phyloP scores from a whole-genome alignment of 2,113 vertebrate species.

The Sakesphorus luctuosus region DNA sequence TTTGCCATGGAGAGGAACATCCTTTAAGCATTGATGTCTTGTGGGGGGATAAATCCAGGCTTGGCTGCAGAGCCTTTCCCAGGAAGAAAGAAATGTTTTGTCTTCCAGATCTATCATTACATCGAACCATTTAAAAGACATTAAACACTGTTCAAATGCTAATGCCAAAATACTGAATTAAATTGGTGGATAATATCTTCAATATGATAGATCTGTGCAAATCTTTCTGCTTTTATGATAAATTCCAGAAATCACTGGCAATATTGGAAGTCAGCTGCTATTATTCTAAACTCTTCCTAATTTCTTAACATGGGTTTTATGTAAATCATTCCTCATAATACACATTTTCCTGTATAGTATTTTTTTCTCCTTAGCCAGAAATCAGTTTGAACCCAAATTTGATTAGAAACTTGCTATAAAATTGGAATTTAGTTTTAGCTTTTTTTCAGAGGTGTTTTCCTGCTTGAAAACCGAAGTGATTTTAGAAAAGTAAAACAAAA shows the following conservation, averaged over 20 bases:
- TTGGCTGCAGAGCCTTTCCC: slow-evolving; percentile 38
- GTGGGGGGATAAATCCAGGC: slow-evolving; percentile 59
- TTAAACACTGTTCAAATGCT: slow-evolving; percentile 68
- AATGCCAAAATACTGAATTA: slow-evolving; percentile 35
- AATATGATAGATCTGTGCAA: slow-evolving; percentile 23
- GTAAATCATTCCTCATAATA: background rate
- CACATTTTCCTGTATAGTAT: background rate
- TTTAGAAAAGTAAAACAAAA: background rate
- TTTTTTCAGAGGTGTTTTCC: background rate
- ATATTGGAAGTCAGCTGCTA: background rate
- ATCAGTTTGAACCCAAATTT: background rate
- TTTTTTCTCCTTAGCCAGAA: background rate
- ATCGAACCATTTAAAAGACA: slow-evolving; percentile 63
- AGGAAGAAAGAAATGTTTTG: slow-evolving; percentile 32
- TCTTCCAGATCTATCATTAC: slow-evolving; percentile 29
- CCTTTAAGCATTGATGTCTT: slow-evolving; percentile 77
- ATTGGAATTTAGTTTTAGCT: background rate
- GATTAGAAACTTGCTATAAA: background rate
- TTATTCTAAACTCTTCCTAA: slow-evolving; percentile 19
- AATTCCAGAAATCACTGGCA: background rate
- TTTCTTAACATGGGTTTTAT: background rate
- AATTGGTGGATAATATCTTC: slow-evolving; percentile 35
- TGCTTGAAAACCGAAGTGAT: background rate
- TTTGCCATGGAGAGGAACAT: slow-evolving; percentile 63
- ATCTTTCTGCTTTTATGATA: slow-evolving; percentile 8